phyloP scores from a whole-genome alignment of 1,140 invertebrate genomes.

The Ladona fulva region DNA sequence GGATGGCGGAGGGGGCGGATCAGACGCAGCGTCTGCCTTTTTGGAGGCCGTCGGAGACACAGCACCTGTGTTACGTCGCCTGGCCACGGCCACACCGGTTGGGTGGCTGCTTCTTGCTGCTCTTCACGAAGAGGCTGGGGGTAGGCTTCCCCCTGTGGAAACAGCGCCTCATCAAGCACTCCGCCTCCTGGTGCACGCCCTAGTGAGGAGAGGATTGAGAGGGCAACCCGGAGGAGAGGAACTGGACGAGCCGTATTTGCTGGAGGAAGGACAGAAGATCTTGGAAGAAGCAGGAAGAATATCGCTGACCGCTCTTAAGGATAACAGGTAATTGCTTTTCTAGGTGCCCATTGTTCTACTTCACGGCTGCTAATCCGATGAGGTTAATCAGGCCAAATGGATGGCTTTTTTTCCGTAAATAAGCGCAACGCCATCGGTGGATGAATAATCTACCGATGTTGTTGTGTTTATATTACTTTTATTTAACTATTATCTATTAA shows the following conservation, averaged over 20 bases:
- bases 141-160: conserved; percentile 30
- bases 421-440: no score
- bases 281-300: conserved; percentile 43
- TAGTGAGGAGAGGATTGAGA: conserved; percentile 34
- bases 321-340: conserved; percentile 27
- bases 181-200: conserved; percentile 31
- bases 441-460: no score
- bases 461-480: no score
- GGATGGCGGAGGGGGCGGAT: conserved; percentile 33
- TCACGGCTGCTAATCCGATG: no score
- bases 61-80: conserved; percentile 31
- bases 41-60: conserved; percentile 22
- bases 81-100: conserved; percentile 40
- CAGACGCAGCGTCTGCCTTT: conserved; percentile 26
- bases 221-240: conserved; percentile 20
- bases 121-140: conserved; percentile 37
- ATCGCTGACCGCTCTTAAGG: conserved; percentile 37
- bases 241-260: conserved; percentile 27
- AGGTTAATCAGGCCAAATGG: no score
- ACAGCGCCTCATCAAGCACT: conserved; percentile 32
- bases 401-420: no score
- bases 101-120: conserved; percentile 45
- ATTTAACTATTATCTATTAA: no score
- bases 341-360: no score
- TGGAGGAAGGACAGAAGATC: conserved; percentile 38